phyloP scores from a whole-genome alignment of 2,888 invertebrate genomes.

The Aleiodes alternator region DNA sequence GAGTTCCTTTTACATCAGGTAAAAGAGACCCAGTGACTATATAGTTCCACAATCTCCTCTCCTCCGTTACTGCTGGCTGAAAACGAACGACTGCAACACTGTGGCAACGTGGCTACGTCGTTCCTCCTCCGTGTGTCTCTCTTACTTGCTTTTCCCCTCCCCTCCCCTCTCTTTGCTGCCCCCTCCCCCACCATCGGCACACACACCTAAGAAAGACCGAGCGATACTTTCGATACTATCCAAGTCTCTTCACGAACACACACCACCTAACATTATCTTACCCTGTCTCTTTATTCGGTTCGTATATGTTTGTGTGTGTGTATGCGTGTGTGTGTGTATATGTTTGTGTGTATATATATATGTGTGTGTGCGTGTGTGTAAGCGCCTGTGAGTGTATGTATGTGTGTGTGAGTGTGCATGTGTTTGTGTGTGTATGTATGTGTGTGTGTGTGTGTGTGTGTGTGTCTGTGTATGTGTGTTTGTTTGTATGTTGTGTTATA shows the following conservation, averaged over 20 bases:
- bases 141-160: slow-evolving; percentile 42
- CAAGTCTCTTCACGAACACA: slow-evolving; percentile 29
- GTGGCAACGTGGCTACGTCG: slow-evolving; percentile 31
- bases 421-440: too few relatives aligned
- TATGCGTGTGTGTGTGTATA: too few relatives aligned
- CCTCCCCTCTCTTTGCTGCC: slow-evolving; percentile 1
- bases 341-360: too few relatives aligned
- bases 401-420: too few relatives aligned
- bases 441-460: too few relatives aligned
- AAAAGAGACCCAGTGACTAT: slow-evolving; percentile 37
- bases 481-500: too few relatives aligned
- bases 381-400: too few relatives aligned
- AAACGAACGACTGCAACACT: slow-evolving; percentile 36
- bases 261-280: slow-evolving; percentile 32
- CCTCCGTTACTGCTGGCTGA: slow-evolving; percentile 1
- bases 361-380: too few relatives aligned
- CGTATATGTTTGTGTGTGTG: not conserved
- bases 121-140: slow-evolving; percentile 42
- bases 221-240: slow-evolving; percentile 41
- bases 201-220: not conserved
- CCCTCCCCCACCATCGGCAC: too few relatives aligned
- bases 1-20: too few relatives aligned
- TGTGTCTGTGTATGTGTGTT: too few relatives aligned
- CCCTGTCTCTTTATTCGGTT: slow-evolving; percentile 37
- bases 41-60: slow-evolving; percentile 44